phyloP scores from a whole-genome alignment of 2,888 invertebrate species.

The Nephrocerus scutellatus region DNA sequence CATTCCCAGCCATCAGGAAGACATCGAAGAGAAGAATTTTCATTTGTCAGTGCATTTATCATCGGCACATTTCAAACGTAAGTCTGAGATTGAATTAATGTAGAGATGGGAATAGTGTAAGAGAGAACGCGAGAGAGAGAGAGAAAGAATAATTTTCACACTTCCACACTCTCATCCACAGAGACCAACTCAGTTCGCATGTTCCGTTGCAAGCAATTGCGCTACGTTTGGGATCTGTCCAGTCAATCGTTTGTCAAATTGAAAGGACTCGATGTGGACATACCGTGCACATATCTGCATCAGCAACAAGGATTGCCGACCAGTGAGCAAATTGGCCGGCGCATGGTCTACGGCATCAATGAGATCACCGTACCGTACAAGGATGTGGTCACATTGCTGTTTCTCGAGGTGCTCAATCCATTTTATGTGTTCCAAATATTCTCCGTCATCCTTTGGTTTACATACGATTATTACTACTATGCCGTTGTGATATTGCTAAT shows the following conservation, averaged over 20 bases:
- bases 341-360: constrained; percentile 75
- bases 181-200: constrained; percentile 55
- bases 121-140: too few species aligned
- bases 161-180: too few species aligned
- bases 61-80: constrained; percentile 44
- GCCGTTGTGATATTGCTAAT: constrained; percentile 78
- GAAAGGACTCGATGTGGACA: constrained; percentile 60
- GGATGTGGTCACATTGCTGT: constrained; percentile 62
- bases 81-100: constrained; percentile 14
- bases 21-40: constrained; percentile 31
- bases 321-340: constrained; percentile 48
- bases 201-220: constrained; percentile 78
- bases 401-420: constrained; percentile 82
- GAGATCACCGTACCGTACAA: constrained; percentile 76
- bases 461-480: constrained; percentile 85
- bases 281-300: constrained; percentile 40
- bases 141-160: not conserved
- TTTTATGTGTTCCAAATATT: constrained; percentile 95
- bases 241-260: constrained; percentile 63
- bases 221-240: constrained; percentile 70
- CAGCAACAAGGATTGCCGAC: constrained; percentile 38
- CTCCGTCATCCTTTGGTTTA: constrained; percentile 82
- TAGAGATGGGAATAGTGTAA: too few species aligned
- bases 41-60: constrained; percentile 43
- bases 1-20: too few species aligned